Evolutionary conservation across 2,888 invertebrate species (phyloP).

Genomic region (Noctua janthina): DNA sequence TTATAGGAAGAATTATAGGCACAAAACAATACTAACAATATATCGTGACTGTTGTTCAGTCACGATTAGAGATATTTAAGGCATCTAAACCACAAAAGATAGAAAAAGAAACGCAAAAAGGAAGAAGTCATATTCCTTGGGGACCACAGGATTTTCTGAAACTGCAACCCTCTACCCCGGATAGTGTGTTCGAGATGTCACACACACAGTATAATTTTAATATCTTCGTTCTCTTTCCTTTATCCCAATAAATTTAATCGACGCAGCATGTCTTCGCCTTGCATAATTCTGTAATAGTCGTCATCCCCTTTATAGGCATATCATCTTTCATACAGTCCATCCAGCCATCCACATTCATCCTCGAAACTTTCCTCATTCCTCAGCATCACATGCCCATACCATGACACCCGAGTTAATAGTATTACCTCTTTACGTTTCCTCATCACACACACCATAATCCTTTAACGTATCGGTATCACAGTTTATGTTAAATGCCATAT

Average conservation of each 20-base stretch:
- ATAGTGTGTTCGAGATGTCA: neutral
- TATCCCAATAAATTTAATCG: neutral
- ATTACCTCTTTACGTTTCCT: neutral
- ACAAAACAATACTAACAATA: neutral
- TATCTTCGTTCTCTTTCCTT: neutral
- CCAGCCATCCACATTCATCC: neutral
- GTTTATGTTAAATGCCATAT: constrained; percentile 30
- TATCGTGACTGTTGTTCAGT: neutral
- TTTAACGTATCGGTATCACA: constrained; percentile 1
- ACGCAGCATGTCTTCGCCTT: neutral
- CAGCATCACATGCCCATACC: neutral
- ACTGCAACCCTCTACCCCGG: neutral
- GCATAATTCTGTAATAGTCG: neutral
- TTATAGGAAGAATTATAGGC: no score
- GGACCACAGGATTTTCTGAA: neutral
- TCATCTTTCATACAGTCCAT: neutral
- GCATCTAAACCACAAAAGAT: neutral
- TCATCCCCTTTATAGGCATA: neutral
- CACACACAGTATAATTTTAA: neutral
- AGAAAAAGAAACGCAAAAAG: neutral
- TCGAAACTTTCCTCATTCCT: neutral
- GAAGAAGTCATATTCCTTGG: neutral
- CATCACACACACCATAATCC: constrained; percentile 23
- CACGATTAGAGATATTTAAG: neutral
- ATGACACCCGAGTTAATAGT: neutral